phyloP scores from a whole-genome alignment of 2,113 vertebrate species.

The Pollimyrus isidori region DNA sequence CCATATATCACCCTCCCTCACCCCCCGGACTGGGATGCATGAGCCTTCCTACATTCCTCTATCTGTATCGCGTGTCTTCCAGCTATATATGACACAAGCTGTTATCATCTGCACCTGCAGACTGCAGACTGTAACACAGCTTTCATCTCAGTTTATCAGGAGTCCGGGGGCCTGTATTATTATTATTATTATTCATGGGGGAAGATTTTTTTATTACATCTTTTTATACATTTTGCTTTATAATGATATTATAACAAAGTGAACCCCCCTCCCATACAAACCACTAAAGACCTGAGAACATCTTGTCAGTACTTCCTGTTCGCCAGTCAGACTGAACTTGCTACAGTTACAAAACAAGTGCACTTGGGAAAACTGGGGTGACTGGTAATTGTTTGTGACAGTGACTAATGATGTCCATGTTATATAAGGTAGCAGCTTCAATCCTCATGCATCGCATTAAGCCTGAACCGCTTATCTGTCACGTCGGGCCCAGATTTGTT shows the following conservation, averaged over 20 bases:
- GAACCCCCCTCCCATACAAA: not conserved
- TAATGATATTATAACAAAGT: not conserved
- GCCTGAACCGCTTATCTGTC: not conserved
- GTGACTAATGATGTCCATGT: not conserved
- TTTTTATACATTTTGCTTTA: not conserved
- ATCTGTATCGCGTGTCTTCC: slow-evolving; percentile 12
- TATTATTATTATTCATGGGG: not conserved
- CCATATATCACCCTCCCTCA: not conserved
- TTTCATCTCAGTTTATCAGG: not conserved
- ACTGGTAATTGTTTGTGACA: not conserved
- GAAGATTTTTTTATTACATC: not conserved
- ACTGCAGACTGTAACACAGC: not conserved
- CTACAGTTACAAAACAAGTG: not conserved
- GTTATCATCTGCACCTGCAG: not conserved
- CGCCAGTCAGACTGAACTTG: not conserved
- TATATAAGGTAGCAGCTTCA: not conserved
- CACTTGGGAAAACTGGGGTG: not conserved
- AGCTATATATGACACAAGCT: not conserved
- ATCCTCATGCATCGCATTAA: not conserved
- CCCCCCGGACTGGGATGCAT: not conserved
- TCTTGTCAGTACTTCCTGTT: not conserved
- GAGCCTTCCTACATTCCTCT: not conserved
- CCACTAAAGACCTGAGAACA: not conserved
- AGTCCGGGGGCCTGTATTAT: not conserved
- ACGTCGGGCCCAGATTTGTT: not conserved